Base-by-base conservation (phyloP, 2,888 invertebrate genomes). In the Pterobdella sp. region DNA sequence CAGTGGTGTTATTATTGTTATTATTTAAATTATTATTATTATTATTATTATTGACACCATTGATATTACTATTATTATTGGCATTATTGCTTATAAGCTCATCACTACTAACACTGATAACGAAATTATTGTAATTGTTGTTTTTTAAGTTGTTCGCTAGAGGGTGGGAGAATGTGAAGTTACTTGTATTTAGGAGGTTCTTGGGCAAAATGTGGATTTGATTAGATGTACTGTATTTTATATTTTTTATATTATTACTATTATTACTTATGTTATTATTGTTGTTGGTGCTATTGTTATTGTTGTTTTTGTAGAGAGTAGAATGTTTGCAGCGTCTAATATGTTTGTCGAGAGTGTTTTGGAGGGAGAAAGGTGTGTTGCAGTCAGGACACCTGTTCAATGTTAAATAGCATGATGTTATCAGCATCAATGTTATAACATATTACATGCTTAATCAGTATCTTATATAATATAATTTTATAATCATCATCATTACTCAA, bases 311-410 rank as follows among this genome's bases (percentile, higher is more conserved):
- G 65, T 65, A 14, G 63, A 29, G 10, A 63, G 63, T 63, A 29
- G 26, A 10, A 29, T 36, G 36, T 29, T 66, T 95, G 86, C 98
- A 99, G 86, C 98, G 98, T 74, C 98, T 88, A 97, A 99, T 99
- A 87, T 99, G 98, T 85, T 99, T 99, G 86, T 99, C 98, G 75
- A 99, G 87, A 7, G 98, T 99, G 76, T 95, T 95, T 77, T 98
- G 95, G 77, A 99, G 97, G 70, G 96, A 96, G 87, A 99, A 99
- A 73, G 98, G 98, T 97, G 98, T 99, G 85, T 94, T 93, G 86
- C 98, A 99, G 86, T 97, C 97, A 77, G 96, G 90, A 86, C 98
- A 99, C 78, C 94, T 90, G 85, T n/a, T n/a, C n/a, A n/a, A n/a
- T n/a, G n/a, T n/a, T n/a, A n/a, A n/a, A n/a, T n/a, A n/a, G n/a